phyloP scores from a whole-genome alignment of 64 coral and sea anemone genomes.

The Stylophora pistillata region DNA sequence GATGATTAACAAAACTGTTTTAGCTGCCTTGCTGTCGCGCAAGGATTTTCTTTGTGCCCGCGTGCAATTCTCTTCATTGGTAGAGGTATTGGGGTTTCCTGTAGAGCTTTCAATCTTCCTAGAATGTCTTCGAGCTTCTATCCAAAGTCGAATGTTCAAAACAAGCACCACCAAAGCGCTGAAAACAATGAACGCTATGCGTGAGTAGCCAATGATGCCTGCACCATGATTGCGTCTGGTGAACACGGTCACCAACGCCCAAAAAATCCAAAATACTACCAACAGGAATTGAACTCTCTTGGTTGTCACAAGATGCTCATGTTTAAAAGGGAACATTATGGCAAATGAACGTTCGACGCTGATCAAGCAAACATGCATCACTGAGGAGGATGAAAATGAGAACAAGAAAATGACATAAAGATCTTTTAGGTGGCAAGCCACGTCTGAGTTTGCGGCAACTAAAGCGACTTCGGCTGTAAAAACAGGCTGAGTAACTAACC shows the following conservation, averaged over 20 bases:
- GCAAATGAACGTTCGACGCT: slow-evolving; percentile 50
- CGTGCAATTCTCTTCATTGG: neutral
- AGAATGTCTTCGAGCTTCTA: slow-evolving; percentile 6
- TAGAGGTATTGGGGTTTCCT: neutral
- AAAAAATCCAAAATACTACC: slow-evolving; percentile 41
- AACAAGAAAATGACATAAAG: slow-evolving; percentile 61
- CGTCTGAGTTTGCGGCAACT: slow-evolving; percentile 6
- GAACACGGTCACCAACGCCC: slow-evolving; percentile 36
- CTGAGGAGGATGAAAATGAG: slow-evolving; percentile 12
- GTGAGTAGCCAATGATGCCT: slow-evolving; percentile 55
- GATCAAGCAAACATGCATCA: slow-evolving; percentile 37
- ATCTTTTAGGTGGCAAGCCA: slow-evolving; percentile 51
- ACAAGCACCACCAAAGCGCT: slow-evolving; percentile 24
- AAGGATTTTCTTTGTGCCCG: neutral
- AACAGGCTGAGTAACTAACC: slow-evolving; percentile 37
- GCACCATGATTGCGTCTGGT: slow-evolving; percentile 33
- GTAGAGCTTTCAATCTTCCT: neutral
- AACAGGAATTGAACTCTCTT: neutral
- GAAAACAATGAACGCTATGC: slow-evolving; percentile 33
- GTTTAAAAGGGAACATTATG: slow-evolving; percentile 61
- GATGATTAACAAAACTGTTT: slow-evolving; percentile 27
- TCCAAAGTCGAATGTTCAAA: slow-evolving; percentile 29
- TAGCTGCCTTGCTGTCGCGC: slow-evolving; percentile 35
- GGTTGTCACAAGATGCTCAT: slow-evolving; percentile 31
- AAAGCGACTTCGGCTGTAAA: slow-evolving; percentile 26